phyloP scores from a whole-genome alignment of 2,797 vertebrate genomes.

The Artibeus lituratus region DNA sequence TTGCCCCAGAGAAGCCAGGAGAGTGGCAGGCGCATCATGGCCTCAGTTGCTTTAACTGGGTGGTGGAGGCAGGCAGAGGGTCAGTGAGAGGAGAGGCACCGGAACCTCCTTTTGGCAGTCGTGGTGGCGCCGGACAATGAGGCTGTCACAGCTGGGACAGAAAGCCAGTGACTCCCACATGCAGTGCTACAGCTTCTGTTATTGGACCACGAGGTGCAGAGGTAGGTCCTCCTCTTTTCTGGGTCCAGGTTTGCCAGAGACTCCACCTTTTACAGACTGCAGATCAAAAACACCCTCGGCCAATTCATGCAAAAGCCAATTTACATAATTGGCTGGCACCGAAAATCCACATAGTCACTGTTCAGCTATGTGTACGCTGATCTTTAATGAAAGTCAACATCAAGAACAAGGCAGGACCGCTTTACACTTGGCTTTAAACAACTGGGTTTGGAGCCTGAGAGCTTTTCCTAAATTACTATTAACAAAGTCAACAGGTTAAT shows the following conservation, averaged over 20 bases:
- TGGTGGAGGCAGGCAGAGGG: background rate
- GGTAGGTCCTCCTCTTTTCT: background rate
- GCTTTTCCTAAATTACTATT: constrained; percentile 55
- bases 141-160: background rate
- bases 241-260: constrained; percentile 46
- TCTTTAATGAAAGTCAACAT: constrained; percentile 62
- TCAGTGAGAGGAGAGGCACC: constrained; percentile 3
- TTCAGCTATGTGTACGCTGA: constrained; percentile 26
- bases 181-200: background rate
- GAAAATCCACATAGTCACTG: constrained; percentile 37
- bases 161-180: constrained; percentile 11
- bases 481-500: constrained; percentile 28
- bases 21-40: background rate
- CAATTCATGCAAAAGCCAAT: constrained; percentile 54
- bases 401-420: constrained; percentile 44
- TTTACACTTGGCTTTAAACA: constrained; percentile 57
- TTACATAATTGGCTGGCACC: constrained; percentile 63
- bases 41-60: background rate
- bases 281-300: constrained; percentile 13
- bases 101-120: background rate
- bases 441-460: constrained; percentile 7
- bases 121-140: background rate
- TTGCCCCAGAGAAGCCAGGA: constrained; percentile 9
- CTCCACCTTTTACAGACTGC: background rate
- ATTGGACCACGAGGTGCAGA: constrained; percentile 41